Evolutionary conservation across 64 coral and sea anemone species (phyloP), one percentile per base, ranked within the genome.

Genomic region (Pocillopora verrucosa): DNA sequence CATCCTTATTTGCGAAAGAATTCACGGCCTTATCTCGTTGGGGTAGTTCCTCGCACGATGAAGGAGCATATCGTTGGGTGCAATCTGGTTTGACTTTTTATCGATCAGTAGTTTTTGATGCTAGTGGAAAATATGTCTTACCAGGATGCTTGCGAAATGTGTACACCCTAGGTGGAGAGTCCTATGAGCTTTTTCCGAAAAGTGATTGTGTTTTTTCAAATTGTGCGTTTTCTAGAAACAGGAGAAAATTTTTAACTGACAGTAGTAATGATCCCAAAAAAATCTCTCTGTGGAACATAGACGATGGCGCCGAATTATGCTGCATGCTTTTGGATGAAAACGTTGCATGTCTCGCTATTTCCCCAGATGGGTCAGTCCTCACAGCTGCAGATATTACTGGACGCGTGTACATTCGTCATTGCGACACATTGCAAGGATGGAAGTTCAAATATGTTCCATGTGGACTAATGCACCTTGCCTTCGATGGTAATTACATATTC

Each of bases 81-180:
- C 11, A 25, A 10, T 0, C 26, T n/a, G 19, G 16, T 56, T 9
- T 84, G 36, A 41, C 82, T 17, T 70, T 72, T 69, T 84, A 84
- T n/a, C 64, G 22, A 15, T 84, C 36, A 13, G 65, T 84, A 2
- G 61, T 57, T 57, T 84, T 84, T 72, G 17, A 84, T 56, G 63
- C 82, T 5, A 69, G 20, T 70, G 82, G 64, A 7, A 57, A 56
- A 15, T 72, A 16, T 13, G 36, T 84, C 15, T 7, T 84, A 84
- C 82, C 82, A 5, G 82, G 82, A 26, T 56, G 10, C 10, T 22
- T 84, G 20, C 26, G 20, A 56, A 19, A 45, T 70, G 82, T 72
- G 45, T 84, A 72, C 64, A 72, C 63, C 10, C 35, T 72, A 0
- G 56, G 10, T 56, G 82, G 82, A 72, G 82, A 84, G 0, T 56